Evolutionary conservation across 2,113 vertebrate species (phyloP), one percentile per base, ranked within the genome.

Genomic region (Parus major): DNA sequence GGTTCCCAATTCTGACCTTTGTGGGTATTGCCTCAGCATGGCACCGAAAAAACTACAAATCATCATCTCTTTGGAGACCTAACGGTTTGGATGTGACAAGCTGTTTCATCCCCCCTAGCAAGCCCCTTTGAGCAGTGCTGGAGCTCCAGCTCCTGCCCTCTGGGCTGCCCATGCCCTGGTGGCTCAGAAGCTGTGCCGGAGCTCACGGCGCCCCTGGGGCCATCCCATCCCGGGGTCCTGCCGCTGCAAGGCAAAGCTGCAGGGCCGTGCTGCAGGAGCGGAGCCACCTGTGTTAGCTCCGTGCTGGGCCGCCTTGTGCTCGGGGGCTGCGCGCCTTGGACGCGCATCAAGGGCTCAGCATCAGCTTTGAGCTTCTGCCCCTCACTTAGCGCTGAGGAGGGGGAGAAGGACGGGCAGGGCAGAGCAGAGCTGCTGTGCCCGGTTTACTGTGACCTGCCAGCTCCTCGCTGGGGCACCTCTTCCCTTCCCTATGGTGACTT

Each of bases 181-280:
- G 39, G 39, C 78, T 72, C 65, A 19, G 29, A 28, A 8, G 35
- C 2, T 9, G 66, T 25, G 18, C 33, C 13, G 7, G 70, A 41
- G 73, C 36, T 50, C 3, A 0, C 19, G 2, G 52, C 22, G 63
- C 55, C 17, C 0, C 5, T 1, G 28, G 4, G 35, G 47, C 14
- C 25, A 25, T 9, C 27, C 19, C 3, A 0, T 11, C 23, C 4
- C 23, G 10, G 47, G 23, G 23, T 35, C 33, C 28, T 39, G 39
- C 2, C 0, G 4, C 9, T 4, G 42, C 15, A 3, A 25, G 42
- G 85, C 52, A 31, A 25, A 19, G 36, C 0, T n/a, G n/a, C n/a
- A n/a, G 18, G 28, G 46, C 42, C n/a, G 1, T 63, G 33, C 55
- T 23, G 29, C 78, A 35, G 70, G 24, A 46, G n/a, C 44, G 44